Evolutionary conservation across 1,140 invertebrate species (phyloP).

Genomic region (Achatina immaculata): DNA sequence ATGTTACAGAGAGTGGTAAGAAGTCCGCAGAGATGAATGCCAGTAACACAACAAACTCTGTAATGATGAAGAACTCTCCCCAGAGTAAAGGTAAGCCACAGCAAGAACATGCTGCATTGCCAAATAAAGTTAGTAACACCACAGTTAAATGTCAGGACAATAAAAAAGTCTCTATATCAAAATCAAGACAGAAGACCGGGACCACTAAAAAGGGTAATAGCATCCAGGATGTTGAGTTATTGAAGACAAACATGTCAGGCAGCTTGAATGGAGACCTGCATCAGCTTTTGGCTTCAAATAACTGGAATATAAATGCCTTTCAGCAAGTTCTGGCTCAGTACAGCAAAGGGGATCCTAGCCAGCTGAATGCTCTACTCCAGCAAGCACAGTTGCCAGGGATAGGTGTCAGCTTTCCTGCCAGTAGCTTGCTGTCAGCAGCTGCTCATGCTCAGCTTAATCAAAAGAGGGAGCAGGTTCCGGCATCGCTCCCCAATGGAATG

Average conservation of each 20-base stretch:
- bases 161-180: not conserved
- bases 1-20: not conserved
- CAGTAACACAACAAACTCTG: not conserved
- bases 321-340: conserved; percentile 34
- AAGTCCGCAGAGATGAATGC: not conserved
- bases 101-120: not conserved
- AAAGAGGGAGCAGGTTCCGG: not conserved
- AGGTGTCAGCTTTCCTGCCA: conserved; percentile 19
- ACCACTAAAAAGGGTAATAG: not conserved
- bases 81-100: not conserved
- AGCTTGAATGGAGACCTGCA: conserved; percentile 18
- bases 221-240: not conserved
- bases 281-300: conserved; percentile 23
- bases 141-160: not conserved
- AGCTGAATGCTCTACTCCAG: conserved; percentile 14
- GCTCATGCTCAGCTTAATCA: conserved; percentile 14
- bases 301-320: conserved; percentile 31
- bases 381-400: not conserved
- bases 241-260: not conserved
- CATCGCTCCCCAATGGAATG: not conserved
- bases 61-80: not conserved
- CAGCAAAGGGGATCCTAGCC: not conserved
- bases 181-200: not conserved
- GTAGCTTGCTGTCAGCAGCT: conserved; percentile 19
- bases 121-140: not conserved